Percentiles rank a stretch among this genome's conserved stretches.
These are phyloP conservation scores for Zaprionus capensis DNA, from an alignment of 1,140 invertebrate species.

Conservation along the genomic window DNA sequence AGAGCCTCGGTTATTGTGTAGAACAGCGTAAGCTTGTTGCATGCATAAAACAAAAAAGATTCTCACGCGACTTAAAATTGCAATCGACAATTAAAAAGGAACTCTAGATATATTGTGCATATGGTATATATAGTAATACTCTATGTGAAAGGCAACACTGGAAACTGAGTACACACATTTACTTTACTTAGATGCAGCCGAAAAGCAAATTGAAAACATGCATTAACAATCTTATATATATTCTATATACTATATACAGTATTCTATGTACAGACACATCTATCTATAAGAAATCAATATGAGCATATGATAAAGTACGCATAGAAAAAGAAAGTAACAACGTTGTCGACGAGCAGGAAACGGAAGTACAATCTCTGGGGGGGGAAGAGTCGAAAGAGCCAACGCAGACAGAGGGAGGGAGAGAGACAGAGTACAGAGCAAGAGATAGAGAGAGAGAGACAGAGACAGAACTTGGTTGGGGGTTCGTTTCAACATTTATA, in stretches of 20 bases:
- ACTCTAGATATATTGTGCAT: constrained; percentile 1
- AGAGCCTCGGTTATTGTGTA: constrained; percentile 14
- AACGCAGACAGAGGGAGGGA: constrained; percentile 5
- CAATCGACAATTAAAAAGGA: constrained; percentile 1
- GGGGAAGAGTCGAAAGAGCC: constrained; percentile 6
- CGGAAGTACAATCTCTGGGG: constrained; percentile 7
- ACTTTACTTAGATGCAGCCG: constrained; percentile 51
- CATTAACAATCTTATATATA: constrained; percentile 22
- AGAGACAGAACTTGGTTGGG: constrained; percentile 17
- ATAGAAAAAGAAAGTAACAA: constrained; percentile 26
- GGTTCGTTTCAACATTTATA: constrained; percentile 13
- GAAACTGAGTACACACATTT: constrained; percentile 80
- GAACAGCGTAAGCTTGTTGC: constrained; percentile 43
- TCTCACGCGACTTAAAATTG: constrained; percentile 2
- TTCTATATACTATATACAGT: background rate
- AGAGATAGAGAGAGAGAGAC: background rate
- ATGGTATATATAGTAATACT: background rate
- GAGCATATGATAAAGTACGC: constrained; percentile 15
- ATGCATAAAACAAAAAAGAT: constrained; percentile 50
- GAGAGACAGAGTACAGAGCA: background rate
- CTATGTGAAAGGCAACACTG: constrained; percentile 7
- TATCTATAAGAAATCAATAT: constrained; percentile 48
- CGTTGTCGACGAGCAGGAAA: constrained; percentile 33
- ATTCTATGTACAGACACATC: background rate
- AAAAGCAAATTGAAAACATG: constrained; percentile 44